Evolutionary conservation across 2,888 invertebrate species (phyloP).

Genomic region (Drosophila pullipes): DNA sequence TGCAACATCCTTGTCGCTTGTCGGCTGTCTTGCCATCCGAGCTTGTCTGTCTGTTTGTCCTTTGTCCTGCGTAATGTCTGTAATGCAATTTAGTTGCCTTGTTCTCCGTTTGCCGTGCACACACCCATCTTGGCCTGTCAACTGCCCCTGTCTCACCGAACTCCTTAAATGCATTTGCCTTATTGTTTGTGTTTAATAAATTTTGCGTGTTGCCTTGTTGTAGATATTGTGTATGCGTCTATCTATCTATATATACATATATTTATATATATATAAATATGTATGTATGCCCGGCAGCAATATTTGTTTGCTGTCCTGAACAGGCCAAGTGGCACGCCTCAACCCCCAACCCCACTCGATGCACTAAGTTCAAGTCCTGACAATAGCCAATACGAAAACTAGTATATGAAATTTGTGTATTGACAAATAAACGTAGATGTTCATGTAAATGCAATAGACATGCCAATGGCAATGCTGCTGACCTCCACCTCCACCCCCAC

Average conservation of each 20-base stretch:
- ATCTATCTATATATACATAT: not conserved
- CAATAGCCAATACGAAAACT: slow-evolving; percentile 63
- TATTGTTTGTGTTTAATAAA: slow-evolving; percentile 82
- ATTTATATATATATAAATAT: not conserved
- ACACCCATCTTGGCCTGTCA: slow-evolving; percentile 53
- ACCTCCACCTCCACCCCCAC: not conserved
- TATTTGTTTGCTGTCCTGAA: slow-evolving; percentile 72
- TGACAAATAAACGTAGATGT: slow-evolving; percentile 79
- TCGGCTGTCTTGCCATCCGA: slow-evolving; percentile 42
- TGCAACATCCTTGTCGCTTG: slow-evolving; percentile 70
- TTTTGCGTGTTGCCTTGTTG: slow-evolving; percentile 74
- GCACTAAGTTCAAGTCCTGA: slow-evolving; percentile 31
- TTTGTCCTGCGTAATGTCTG: slow-evolving; percentile 64
- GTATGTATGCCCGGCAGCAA: slow-evolving; percentile 54
- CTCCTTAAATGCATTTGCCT: slow-evolving; percentile 81
- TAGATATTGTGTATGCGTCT: slow-evolving; percentile 43
- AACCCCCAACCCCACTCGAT: slow-evolving; percentile 15
- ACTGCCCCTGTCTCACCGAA: slow-evolving; percentile 7
- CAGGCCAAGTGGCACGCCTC: slow-evolving; percentile 60
- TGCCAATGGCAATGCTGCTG: slow-evolving; percentile 70
- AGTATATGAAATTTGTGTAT: slow-evolving; percentile 80
- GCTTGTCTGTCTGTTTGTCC: slow-evolving; percentile 24
- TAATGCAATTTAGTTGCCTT: slow-evolving; percentile 81
- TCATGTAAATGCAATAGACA: slow-evolving; percentile 78
- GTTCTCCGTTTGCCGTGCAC: slow-evolving; percentile 64